Conservation (phyloP, 2,797 vertebrate genomes). For the Xenopus petersii region DNA sequence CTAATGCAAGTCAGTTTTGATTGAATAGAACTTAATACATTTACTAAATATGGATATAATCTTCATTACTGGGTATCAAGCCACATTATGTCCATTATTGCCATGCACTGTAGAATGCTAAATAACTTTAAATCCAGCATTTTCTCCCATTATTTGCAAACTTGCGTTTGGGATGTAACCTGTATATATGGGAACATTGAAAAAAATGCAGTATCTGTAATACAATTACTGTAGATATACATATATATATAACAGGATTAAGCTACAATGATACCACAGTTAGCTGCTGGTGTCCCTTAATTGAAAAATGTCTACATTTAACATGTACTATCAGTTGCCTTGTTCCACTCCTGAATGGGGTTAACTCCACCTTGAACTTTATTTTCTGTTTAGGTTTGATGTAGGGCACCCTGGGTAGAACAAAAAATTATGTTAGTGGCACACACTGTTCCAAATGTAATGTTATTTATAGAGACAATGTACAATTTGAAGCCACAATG, state of each 20-base stretch:
- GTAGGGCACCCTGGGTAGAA: slow-evolving; percentile 55
- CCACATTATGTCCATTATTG: no score
- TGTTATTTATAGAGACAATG: no score
- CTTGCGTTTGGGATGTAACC: no score
- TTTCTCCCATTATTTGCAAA: no score
- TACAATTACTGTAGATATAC: neutral
- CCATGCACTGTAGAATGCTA: no score
- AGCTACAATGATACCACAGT: slow-evolving; percentile 1
- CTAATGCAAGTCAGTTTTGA: no score
- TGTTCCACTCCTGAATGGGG: slow-evolving; percentile 59
- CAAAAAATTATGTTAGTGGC: slow-evolving; percentile 2
- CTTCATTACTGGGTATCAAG: no score
- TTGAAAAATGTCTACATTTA: slow-evolving; percentile 39
- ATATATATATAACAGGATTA: neutral
- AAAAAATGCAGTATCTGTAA: neutral
- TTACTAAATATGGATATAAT: no score
- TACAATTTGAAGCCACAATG: no score
- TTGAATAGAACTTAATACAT: no score
- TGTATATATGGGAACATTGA: neutral
- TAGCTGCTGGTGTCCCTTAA: slow-evolving; percentile 33
- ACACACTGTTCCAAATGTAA: no score
- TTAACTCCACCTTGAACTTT: slow-evolving; percentile 60
- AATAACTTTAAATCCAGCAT: no score
- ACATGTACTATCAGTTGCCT: slow-evolving; percentile 62
- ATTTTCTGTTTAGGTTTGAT: slow-evolving; percentile 64